phyloP scores from a whole-genome alignment of 2,113 vertebrate genomes.

The Donacobius atricapilla region DNA sequence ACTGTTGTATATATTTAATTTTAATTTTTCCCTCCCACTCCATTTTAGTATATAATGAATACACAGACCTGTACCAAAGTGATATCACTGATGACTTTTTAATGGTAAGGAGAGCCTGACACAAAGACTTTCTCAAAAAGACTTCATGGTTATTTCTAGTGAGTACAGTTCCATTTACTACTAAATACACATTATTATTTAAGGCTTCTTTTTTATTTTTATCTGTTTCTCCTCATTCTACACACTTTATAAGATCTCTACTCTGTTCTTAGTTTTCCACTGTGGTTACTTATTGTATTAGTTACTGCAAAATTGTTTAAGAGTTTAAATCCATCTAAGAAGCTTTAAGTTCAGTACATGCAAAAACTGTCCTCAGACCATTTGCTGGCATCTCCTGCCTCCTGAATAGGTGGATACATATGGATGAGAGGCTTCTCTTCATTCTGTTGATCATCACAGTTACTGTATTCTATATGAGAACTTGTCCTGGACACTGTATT shows the following conservation, averaged over 20 bases:
- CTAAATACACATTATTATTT: neutral
- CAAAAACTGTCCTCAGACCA: neutral
- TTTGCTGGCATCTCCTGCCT: neutral
- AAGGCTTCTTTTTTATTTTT: fast-evolving
- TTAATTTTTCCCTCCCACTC: neutral
- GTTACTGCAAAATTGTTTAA: neutral
- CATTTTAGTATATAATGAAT: neutral
- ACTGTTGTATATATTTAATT: neutral
- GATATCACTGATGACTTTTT: neutral
- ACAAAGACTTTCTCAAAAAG: neutral
- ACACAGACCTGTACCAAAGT: neutral
- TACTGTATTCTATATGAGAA: neutral
- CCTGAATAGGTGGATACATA: neutral
- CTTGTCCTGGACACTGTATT: neutral
- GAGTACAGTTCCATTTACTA: neutral
- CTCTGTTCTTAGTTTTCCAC: neutral
- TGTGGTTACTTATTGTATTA: neutral
- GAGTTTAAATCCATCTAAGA: neutral
- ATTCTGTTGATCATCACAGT: neutral
- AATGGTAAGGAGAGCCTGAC: neutral
- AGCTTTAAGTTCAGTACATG: neutral
- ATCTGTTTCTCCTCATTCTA: neutral
- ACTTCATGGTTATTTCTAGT: neutral
- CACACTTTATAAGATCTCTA: neutral
- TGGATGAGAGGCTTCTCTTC: neutral